phyloP scores from a whole-genome alignment of 2,888 invertebrate species.

The Acrobasis suavella region DNA sequence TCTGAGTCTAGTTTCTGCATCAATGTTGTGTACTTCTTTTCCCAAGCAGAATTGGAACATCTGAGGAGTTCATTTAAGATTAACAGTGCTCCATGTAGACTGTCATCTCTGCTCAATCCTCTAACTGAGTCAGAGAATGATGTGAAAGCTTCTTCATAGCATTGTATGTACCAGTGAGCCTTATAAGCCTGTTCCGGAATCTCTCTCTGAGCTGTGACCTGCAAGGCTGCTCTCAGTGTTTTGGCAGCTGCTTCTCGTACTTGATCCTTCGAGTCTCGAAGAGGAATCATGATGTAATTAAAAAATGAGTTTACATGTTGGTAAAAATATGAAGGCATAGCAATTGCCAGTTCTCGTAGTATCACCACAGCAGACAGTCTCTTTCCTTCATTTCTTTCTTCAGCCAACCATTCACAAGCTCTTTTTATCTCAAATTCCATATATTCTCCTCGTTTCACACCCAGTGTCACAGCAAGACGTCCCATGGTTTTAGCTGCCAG shows the following conservation, averaged over 20 bases:
- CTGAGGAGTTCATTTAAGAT: constrained; percentile 96
- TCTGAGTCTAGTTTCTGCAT: constrained; percentile 83
- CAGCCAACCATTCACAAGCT: constrained; percentile 96
- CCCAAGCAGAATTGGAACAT: constrained; percentile 94
- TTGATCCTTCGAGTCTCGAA: constrained; percentile 94
- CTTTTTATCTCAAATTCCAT: constrained; percentile 97
- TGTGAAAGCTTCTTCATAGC: constrained; percentile 93
- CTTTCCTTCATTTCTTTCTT: constrained; percentile 94
- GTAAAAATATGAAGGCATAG: constrained; percentile 98
- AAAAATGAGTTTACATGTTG: constrained; percentile 96
- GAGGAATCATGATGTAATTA: constrained; percentile 94
- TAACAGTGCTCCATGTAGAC: constrained; percentile 94
- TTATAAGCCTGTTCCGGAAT: constrained; percentile 93
- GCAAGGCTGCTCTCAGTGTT: constrained; percentile 95
- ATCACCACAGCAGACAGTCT: constrained; percentile 96
- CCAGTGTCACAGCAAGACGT: constrained; percentile 92
- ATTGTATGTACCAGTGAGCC: constrained; percentile 95
- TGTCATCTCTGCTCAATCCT: constrained; percentile 92
- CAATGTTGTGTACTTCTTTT: constrained; percentile 88
- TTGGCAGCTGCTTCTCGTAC: constrained; percentile 96
- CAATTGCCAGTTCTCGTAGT: constrained; percentile 94
- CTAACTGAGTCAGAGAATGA: constrained; percentile 86
- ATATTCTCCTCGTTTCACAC: constrained; percentile 96
- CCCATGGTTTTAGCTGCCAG: constrained; percentile 97
- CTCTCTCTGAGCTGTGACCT: constrained; percentile 97